A percentile compares a stretch with the other conserved stretches of the same genome.
These are phyloP conservation scores for Harpalus rufipes DNA, from an alignment of 2,888 invertebrate species.

Conservation along the genomic window DNA sequence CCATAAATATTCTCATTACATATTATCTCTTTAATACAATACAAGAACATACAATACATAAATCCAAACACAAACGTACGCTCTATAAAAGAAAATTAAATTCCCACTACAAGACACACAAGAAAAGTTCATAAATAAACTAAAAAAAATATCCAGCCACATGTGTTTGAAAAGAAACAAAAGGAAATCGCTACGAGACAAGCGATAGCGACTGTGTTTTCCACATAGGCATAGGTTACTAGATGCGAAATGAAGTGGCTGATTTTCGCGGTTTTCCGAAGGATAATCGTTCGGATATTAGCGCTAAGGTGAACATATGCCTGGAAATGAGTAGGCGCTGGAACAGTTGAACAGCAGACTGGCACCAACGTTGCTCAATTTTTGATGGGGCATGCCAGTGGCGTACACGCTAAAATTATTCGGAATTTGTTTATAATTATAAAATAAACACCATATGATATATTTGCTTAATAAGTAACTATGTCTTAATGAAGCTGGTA, in stretches of 20 bases:
- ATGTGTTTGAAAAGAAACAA: constrained; percentile 59
- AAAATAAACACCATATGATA: too few species aligned
- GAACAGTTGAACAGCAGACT: constrained; percentile 16
- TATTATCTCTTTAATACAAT: constrained; percentile 49
- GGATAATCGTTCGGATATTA: not conserved
- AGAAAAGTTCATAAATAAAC: constrained; percentile 53
- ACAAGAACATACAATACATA: constrained; percentile 33
- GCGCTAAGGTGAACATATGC: constrained; percentile 15
- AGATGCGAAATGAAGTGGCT: not conserved
- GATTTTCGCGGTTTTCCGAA: constrained; percentile 10
- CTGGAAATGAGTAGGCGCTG: constrained; percentile 18
- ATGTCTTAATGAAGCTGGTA: too few species aligned
- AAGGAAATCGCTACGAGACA: constrained; percentile 53
- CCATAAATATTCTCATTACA: constrained; percentile 49
- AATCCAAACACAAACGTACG: constrained; percentile 38
- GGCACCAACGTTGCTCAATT: constrained; percentile 46
- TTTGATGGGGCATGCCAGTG: constrained; percentile 24
- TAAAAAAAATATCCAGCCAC: constrained; percentile 57
- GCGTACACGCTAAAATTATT: too few species aligned
- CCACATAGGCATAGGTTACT: constrained; percentile 2
- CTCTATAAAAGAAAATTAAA: constrained; percentile 41
- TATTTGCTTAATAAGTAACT: too few species aligned
- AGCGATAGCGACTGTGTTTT: constrained; percentile 18
- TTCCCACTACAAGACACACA: constrained; percentile 55
- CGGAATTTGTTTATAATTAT: too few species aligned